Base-by-base conservation (phyloP, 2,797 vertebrate genomes). In the Gouania willdenowi region DNA sequence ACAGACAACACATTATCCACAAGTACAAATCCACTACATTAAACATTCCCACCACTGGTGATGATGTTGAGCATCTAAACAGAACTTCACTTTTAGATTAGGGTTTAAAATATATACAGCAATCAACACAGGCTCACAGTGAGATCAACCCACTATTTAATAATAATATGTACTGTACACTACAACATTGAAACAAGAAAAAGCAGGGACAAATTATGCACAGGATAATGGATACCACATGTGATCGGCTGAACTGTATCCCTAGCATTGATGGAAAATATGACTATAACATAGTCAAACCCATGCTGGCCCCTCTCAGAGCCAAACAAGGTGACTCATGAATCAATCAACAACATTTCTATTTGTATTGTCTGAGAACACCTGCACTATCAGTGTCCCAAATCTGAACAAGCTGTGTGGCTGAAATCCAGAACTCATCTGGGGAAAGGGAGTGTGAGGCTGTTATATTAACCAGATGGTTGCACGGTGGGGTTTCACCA, bases 161-260 rank as follows among this genome's bases (percentile, higher is more conserved):
- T 45, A 32, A 51, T 64, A 67, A 43, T n/a, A n/a, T n/a, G n/a
- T n/a, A n/a, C n/a, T n/a, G n/a, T n/a, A n/a, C n/a, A 46, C 61
- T 36, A 49, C 41, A 63, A 65, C 46, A 77, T 63, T 38, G 33
- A 44, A 56, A 42, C 5, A 24, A 39, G 19, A 16, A 56, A 53
- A 59, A 35, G 40, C 52, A 17, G 71, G 68, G 65, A 70, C 55
- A 74, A 65, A 75, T 77, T 27, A 63, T 75, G 67, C 56, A 43
- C 41, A 2, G 79, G 74, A 81, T 83, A 83, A 85, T 87, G 74
- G 75, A 62, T 56, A 85, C 67, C 80, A 84, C 75, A 79, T 84
- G 82, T 69, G 64, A 81, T 76, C 70, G 69, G 77, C 65, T 61
- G 48, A 29, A 38, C 44, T 44, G 48, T 67, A 71, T 80, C 71